Evolutionary conservation across 2,113 vertebrate species (phyloP).

Genomic region (Peromyscus leucopus): DNA sequence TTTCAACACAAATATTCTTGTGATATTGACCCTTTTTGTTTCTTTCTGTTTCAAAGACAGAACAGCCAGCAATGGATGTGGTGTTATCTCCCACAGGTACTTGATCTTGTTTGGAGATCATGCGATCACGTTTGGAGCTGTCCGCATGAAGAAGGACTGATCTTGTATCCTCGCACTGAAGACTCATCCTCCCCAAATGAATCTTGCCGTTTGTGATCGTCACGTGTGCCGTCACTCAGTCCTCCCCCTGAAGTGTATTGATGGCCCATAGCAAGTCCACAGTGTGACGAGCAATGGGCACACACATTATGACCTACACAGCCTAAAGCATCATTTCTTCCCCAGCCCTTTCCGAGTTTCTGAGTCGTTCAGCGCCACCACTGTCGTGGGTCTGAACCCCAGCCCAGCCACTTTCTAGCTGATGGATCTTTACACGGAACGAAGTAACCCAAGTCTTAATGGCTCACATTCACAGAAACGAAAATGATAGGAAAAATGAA

Average conservation of each 20-base stretch:
- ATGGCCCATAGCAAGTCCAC: fast-evolving
- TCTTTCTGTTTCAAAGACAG: not conserved
- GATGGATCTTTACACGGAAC: not conserved
- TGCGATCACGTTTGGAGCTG: not conserved
- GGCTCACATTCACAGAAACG: not conserved
- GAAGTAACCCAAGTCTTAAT: not conserved
- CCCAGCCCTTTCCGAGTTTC: not conserved
- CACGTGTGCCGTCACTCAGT: not conserved
- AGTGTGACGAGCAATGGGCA: not conserved
- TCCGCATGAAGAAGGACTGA: not conserved
- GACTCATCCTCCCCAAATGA: not conserved
- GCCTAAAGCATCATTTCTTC: not conserved
- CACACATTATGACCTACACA: fast-evolving
- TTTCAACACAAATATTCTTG: not conserved
- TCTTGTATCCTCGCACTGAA: not conserved
- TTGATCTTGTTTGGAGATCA: not conserved
- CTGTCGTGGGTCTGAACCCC: not conserved
- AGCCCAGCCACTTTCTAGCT: not conserved
- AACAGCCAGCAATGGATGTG: not conserved
- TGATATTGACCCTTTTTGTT: not conserved
- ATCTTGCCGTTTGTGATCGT: not conserved
- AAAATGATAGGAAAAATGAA: not conserved
- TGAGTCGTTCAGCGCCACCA: not conserved
- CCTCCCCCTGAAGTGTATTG: not conserved
- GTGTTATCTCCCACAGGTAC: not conserved